Evolutionary conservation across 2,113 vertebrate species (phyloP), one percentile per base, ranked within the genome.

Genomic region (Hippolais icterina): DNA sequence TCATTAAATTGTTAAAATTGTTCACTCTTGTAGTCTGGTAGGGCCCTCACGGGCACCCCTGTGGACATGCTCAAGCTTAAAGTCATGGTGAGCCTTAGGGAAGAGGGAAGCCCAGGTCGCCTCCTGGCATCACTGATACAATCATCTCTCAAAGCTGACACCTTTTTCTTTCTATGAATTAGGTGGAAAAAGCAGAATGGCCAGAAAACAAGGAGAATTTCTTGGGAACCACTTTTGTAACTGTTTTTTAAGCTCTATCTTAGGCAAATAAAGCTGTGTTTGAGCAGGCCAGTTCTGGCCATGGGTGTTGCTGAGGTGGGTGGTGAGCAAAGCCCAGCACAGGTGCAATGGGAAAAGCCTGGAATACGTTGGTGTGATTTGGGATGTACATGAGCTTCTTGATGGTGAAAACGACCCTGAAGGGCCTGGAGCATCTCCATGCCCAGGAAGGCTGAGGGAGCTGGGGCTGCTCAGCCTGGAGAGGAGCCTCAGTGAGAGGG

Each of bases 11-110:
- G 39, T n/a, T 57, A 39, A 70, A 89, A 57, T 59, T 28, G 33
- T 63, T 50, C 20, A 25, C 11, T 81, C 9, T 14, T 44, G 20
- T 22, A 59, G 33, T 49, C 42, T 68, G 76, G 6, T 37, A 6
- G 16, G 76, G 18, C 29, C 11, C 7, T 78, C 29, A 5, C 0
- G 2, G 54, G 8, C 4, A 5, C 4, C 22, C 5, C 27, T 56
- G 68, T n/a, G 29, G 60, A 70, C 25, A 53, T 28, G 35, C 44
- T 64, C 52, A 79, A 15, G 25, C 20, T 37, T 53, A 19, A 87
- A 81, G 49, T 19, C 23, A 25, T 14, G 22, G 29, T 22, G 54
- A 74, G 18, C 15, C 9, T 28, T 5, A 39, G 31, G 11, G 39
- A 68, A 57, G 17, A 70, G 20, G n/a, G 19, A 76, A 53, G 25